Conservation (phyloP, 2,113 vertebrate genomes). For the Zeus faber region DNA sequence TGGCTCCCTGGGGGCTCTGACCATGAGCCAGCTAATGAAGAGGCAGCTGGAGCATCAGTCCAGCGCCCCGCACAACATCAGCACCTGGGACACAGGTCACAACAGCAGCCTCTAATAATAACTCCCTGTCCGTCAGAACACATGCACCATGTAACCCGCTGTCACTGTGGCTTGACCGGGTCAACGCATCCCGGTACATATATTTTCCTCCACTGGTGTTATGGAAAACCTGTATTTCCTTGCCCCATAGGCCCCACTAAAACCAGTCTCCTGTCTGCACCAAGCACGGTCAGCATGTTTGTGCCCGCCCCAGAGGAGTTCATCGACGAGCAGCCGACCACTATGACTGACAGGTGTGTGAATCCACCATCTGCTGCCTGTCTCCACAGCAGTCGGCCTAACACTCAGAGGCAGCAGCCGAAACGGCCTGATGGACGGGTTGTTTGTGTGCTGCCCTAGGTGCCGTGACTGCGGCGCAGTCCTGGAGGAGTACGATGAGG, state of each 20-base stretch:
- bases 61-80: constrained; percentile 96
- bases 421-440: neutral
- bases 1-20: constrained; percentile 93
- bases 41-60: constrained; percentile 97
- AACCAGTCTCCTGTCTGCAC: constrained; percentile 93
- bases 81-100: constrained; percentile 96
- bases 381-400: neutral
- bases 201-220: neutral
- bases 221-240: too few species aligned
- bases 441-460: constrained; percentile 56
- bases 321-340: constrained; percentile 91
- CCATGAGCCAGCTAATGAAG: constrained; percentile 98
- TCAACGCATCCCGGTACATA: too few species aligned
- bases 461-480: constrained; percentile 96
- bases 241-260: constrained; percentile 85
- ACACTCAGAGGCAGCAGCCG: neutral
- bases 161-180: neutral
- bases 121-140: neutral
- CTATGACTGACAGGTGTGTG: constrained; percentile 93
- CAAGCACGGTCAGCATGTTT: constrained; percentile 98
- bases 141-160: neutral
- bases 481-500: constrained; percentile 97
- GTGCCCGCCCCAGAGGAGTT: constrained; percentile 97
- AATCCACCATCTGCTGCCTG: too few species aligned
- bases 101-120: neutral